These are phyloP conservation scores for Jaculus jaculus DNA, from an alignment of 2,113 vertebrate genomes.

Conservation along the genomic window DNA sequence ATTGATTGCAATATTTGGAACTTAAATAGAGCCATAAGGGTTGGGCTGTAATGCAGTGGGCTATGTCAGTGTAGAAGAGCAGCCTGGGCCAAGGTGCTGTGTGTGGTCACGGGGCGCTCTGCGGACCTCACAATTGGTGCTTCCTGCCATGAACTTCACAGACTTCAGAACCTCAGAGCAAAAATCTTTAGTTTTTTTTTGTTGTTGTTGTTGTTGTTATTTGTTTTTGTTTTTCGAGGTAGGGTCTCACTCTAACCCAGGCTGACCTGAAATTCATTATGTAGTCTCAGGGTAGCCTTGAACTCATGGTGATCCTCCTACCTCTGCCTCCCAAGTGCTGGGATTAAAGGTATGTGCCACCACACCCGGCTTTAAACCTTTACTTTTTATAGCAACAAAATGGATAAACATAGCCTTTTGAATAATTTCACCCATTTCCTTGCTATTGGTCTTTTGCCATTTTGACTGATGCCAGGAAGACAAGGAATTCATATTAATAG, in stretches of 20 bases:
- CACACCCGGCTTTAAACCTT: too few species aligned
- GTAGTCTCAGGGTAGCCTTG: too few species aligned
- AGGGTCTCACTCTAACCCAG: too few species aligned
- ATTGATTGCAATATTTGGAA: neutral
- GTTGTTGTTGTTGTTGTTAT: too few species aligned
- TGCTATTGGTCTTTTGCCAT: neutral
- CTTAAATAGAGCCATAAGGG: neutral
- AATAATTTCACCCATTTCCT: neutral
- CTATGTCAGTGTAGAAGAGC: neutral
- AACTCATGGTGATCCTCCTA: too few species aligned
- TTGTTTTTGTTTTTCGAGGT: too few species aligned
- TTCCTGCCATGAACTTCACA: neutral
- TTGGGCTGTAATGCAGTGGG: accelerated
- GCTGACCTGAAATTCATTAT: too few species aligned
- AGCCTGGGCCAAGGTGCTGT: neutral
- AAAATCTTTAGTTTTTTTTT: too few species aligned
- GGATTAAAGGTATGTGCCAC: too few species aligned
- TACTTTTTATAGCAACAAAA: neutral
- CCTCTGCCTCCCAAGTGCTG: too few species aligned
- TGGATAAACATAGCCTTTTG: neutral
- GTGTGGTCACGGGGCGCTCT: neutral
- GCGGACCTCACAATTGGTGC: neutral
- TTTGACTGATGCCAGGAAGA: neutral
- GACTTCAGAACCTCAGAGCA: neutral
- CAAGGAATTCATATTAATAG: conserved; percentile 5